Conservation (phyloP, 2,797 vertebrate genomes). For the Propithecus perrieri region DNA sequence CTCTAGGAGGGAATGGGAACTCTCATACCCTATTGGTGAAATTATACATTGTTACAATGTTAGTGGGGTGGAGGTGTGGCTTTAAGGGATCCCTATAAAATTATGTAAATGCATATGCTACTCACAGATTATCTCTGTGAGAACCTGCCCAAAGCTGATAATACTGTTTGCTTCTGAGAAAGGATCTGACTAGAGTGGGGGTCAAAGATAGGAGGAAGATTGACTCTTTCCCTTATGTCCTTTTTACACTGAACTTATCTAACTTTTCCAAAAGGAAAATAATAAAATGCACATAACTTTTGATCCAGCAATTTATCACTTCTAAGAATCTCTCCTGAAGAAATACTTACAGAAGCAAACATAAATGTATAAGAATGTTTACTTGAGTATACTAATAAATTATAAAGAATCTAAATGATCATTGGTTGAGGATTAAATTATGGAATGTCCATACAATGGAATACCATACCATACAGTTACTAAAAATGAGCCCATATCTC, state of each 20-base stretch:
- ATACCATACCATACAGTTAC: slow-evolving; percentile 41
- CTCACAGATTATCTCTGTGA: neutral
- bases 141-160: neutral
- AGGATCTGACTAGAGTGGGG: neutral
- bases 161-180: neutral
- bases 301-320: slow-evolving; percentile 14
- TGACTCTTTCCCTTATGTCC: neutral
- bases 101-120: neutral
- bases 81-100: slow-evolving; percentile 39
- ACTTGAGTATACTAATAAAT: slow-evolving; percentile 39
- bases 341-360: slow-evolving; percentile 58
- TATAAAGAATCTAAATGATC: slow-evolving; percentile 37
- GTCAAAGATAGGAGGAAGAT: neutral
- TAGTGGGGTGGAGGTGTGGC: neutral
- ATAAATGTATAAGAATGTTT: neutral
- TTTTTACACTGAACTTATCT: slow-evolving; percentile 3
- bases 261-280: slow-evolving; percentile 45
- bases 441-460: neutral
- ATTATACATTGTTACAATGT: neutral
- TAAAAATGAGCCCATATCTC: slow-evolving; percentile 45
- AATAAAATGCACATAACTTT: slow-evolving; percentile 34
- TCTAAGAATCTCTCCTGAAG: slow-evolving; percentile 48
- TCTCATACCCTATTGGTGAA: neutral
- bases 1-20: slow-evolving; percentile 4
- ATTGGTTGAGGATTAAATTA: slow-evolving; percentile 35